Evolutionary conservation across 2,888 invertebrate genomes (phyloP), one percentile per base, ranked within the genome.

Genomic region (Drosophila kuntzei): DNA sequence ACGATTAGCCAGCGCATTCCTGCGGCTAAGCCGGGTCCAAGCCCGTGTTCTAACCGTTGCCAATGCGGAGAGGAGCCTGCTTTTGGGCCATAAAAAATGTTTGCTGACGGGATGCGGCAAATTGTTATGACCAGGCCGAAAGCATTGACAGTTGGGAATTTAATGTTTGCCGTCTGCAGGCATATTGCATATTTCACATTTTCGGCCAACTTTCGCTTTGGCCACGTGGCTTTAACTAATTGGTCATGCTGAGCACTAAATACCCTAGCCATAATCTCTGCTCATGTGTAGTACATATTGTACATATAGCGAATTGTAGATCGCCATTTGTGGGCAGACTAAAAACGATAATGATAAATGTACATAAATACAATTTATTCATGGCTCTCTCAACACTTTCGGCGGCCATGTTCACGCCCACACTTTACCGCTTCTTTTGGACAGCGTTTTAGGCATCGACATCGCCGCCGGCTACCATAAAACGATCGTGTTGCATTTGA

Each of bases 281-380:
- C 36, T 71, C 80, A 74, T 71, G n/a, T n/a, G n/a, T n/a, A n/a
- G n/a, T n/a, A n/a, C n/a, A n/a, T n/a, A n/a, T n/a, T n/a, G n/a
- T n/a, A n/a, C n/a, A 80, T 86, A 80, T 66, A 53, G 87, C 37
- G 43, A 63, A 36, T 57, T 27, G 50, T 57, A 14, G 20, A 18
- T 36, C 54, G 12, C 16, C 32, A 71, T 71, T 60, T 70, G 77
- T 86, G 86, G 83, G 82, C 82, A 20, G 39, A 22, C n/a, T 5
- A 22, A 14, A 44, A 14, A 63, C 66, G 66, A 87, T 85, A 76
- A 80, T n/a, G n/a, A n/a, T n/a, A n/a, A n/a, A n/a, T n/a, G n/a
- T n/a, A n/a, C n/a, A 85, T 85, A 82, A 86, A 74, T 66, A 80
- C 68, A 83, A 88, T 83, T 87, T 83, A 83, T 83, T 88, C 84